Base-by-base conservation (phyloP, 2,888 invertebrate genomes). In the Eledone cirrhosa region DNA sequence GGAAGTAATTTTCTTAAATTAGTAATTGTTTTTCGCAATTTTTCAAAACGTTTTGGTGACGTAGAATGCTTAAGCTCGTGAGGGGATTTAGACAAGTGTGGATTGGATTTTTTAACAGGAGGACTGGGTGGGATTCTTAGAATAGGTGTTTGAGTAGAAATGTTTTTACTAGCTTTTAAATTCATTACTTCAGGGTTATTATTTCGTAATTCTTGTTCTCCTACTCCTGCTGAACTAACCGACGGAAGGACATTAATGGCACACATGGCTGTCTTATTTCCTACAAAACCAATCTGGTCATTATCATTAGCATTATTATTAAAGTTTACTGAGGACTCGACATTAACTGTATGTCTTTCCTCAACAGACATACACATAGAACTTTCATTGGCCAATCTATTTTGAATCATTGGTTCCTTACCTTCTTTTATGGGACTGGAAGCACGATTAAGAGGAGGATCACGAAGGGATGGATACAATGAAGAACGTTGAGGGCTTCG, bases 121-220 rank as follows among this genome's bases (percentile, higher is more conserved):
- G 72, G 72, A 22, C 41, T 41, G 2, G 72, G 72, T 41, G 72
- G 72, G 22, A 72, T 72, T 31, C 72, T 72, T 22, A 72, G 33
- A 41, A 72, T 41, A n/a, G 72, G 72, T 3, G 72, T 72, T 31
- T 72, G 72, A 24, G 72, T 72, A 72, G 72, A 72, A 41, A 72
- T 72, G 7, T 31, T 13, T 41, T 72, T 72, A 33, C 13, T 33
- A n/a, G 29, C 24, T n/a, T 41, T 22, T 3, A n/a, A 41, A 41
- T 72, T 72, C 22, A 72, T 31, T 22, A n/a, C 11, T 22, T 69
- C 33, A 22, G 8, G 22, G 1, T 27, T 67, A 65, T 24, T 65
- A 31, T 72, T 72, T n/a, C 16, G 22, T 11, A 41, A 41, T 41
- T 41, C 41, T 11, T 41, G 41, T 41, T 41, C 41, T 31, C 22